Conservation (phyloP, 1,140 invertebrate genomes). For the Ips nitidus region DNA sequence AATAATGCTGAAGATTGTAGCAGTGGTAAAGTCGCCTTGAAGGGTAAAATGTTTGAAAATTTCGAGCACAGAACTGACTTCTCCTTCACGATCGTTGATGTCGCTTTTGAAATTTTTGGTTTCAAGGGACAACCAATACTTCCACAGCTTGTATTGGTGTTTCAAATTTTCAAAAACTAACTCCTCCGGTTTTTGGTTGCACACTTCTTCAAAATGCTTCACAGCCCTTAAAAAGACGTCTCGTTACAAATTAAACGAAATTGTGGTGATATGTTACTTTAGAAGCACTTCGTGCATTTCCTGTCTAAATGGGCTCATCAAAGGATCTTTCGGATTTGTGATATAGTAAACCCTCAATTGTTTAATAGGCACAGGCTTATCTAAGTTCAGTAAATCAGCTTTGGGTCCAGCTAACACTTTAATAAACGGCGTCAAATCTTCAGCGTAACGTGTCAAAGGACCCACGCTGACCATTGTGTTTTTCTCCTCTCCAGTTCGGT, state of each 20-base stretch:
- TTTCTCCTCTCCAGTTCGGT: conserved; percentile 59
- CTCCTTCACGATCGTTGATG: conserved; percentile 63
- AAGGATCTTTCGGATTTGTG: conserved; percentile 66
- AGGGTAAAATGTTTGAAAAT: conserved; percentile 60
- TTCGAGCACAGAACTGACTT: conserved; percentile 57
- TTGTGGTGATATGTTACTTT: conserved; percentile 45
- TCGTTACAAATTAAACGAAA: background rate
- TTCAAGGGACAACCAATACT: conserved; percentile 74
- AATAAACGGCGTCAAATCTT: conserved; percentile 73
- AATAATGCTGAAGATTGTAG: conserved; percentile 67
- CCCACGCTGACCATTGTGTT: conserved; percentile 71
- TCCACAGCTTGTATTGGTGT: conserved; percentile 69
- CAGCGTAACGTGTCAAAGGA: conserved; percentile 74
- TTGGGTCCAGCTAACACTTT: conserved; percentile 63
- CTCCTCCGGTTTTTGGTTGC: conserved; percentile 45
- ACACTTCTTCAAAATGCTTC: conserved; percentile 39
- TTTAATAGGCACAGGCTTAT: conserved; percentile 63
- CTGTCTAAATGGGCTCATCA: conserved; percentile 65
- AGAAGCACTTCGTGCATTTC: conserved; percentile 68
- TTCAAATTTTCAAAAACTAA: conserved; percentile 61
- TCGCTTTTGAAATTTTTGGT: conserved; percentile 61
- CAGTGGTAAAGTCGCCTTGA: conserved; percentile 63
- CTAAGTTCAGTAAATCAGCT: conserved; percentile 50
- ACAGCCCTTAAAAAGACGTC: conserved; percentile 38
- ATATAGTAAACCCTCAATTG: conserved; percentile 79